These are phyloP conservation scores for Hapalemur alaotrensis DNA, from an alignment of 2,797 vertebrate species.

Conservation along the genomic window DNA sequence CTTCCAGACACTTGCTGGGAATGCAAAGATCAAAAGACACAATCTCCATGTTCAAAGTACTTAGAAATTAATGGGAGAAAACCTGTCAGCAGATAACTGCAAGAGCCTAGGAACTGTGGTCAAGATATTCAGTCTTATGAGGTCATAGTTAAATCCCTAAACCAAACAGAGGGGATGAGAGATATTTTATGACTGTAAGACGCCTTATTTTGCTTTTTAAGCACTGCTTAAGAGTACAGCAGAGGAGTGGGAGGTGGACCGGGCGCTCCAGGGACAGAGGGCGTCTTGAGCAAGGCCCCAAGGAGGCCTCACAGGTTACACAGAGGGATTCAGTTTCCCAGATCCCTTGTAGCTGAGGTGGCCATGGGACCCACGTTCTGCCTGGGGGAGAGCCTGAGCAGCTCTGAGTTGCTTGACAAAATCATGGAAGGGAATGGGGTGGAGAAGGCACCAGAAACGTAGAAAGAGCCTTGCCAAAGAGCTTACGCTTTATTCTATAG, in stretches of 20 bases:
- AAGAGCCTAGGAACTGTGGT: not conserved
- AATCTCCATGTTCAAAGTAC: not conserved
- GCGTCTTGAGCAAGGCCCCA: not conserved
- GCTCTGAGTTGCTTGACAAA: not conserved
- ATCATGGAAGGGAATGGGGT: not conserved
- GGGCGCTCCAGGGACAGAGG: not conserved
- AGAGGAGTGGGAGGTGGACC: not conserved
- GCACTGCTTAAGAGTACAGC: not conserved
- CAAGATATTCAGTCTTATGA: not conserved
- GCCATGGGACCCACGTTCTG: not conserved
- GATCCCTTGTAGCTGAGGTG: not conserved
- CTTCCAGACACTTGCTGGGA: not conserved
- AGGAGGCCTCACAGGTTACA: not conserved
- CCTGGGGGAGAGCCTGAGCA: not conserved
- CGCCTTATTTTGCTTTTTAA: not conserved
- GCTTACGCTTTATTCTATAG: not conserved
- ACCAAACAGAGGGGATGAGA: not conserved
- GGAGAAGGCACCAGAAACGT: no score
- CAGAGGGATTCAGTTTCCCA: not conserved
- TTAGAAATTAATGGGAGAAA: not conserved
- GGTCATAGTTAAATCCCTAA: not conserved
- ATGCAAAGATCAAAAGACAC: not conserved
- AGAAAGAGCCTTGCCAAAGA: not conserved
- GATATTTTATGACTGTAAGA: not conserved
- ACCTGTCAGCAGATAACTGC: not conserved